Evolutionary conservation across 2,888 invertebrate species (phyloP).

Genomic region (Ennomos quercinarius): DNA sequence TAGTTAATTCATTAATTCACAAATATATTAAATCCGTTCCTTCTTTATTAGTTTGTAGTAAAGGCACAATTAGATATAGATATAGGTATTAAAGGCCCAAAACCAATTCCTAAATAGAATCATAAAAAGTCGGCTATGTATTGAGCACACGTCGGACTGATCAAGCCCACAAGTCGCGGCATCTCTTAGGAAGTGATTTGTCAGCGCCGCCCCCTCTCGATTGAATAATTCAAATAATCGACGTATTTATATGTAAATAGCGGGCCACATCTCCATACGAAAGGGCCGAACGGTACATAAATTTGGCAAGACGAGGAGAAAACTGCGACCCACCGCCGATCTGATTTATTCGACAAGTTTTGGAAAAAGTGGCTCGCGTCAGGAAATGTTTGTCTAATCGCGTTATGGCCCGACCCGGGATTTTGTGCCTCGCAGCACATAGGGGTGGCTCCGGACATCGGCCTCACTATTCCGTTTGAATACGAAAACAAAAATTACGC

Average conservation of each 20-base stretch:
- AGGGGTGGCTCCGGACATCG: slow-evolving; percentile 50
- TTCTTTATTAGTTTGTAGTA: no score
- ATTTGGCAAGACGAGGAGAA: slow-evolving; percentile 84
- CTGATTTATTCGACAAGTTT: slow-evolving; percentile 84
- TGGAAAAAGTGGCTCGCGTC: slow-evolving; percentile 81
- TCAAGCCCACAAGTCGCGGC: slow-evolving; percentile 77
- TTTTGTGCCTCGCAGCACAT: slow-evolving; percentile 72
- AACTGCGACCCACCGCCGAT: slow-evolving; percentile 83
- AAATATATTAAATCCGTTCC: no score
- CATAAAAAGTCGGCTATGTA: slow-evolving; percentile 57
- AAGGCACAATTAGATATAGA: no score
- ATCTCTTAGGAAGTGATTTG: slow-evolving; percentile 85
- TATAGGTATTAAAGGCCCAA: slow-evolving; percentile 31
- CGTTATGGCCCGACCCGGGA: slow-evolving; percentile 76
- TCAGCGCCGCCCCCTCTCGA: slow-evolving; percentile 85
- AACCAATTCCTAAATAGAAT: slow-evolving; percentile 42
- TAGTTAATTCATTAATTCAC: no score
- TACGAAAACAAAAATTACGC: slow-evolving; percentile 26
- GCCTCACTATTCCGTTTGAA: slow-evolving; percentile 41
- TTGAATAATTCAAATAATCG: slow-evolving; percentile 86
- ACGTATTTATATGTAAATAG: slow-evolving; percentile 86
- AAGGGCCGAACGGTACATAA: slow-evolving; percentile 86
- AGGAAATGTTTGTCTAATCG: slow-evolving; percentile 85
- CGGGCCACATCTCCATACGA: slow-evolving; percentile 84
- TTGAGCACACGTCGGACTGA: slow-evolving; percentile 71